Percentiles rank a stretch among this genome's conserved stretches.
These are phyloP conservation scores for Drosophila ironensis DNA, from an alignment of 1,140 invertebrate genomes.

Conservation along the genomic window DNA sequence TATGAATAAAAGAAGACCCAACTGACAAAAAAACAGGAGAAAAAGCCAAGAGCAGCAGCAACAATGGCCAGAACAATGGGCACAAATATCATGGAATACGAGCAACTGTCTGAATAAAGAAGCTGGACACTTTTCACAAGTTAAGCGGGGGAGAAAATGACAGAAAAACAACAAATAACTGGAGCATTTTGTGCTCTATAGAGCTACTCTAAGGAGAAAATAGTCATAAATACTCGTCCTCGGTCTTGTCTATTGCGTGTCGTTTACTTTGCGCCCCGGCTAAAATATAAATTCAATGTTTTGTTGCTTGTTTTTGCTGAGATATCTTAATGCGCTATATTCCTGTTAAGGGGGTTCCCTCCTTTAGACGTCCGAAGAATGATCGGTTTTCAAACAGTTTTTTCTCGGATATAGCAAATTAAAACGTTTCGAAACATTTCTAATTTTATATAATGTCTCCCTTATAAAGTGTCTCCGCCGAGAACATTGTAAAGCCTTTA, in stretches of 20 bases:
- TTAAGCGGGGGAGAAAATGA: neutral
- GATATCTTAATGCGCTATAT: no score
- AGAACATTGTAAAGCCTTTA: no score
- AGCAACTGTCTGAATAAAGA: neutral
- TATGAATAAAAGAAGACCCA: slow-evolving; percentile 28
- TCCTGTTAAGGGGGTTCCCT: no score
- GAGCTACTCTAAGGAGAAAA: slow-evolving; percentile 3
- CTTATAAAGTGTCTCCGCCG: no score
- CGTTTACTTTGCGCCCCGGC: neutral
- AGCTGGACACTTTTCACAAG: slow-evolving; percentile 26
- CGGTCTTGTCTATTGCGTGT: neutral
- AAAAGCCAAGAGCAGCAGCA: slow-evolving; percentile 26
- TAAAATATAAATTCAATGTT: neutral
- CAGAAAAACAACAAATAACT: slow-evolving; percentile 7
- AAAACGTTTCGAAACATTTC: no score
- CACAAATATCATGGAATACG: neutral
- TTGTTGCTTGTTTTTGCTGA: neutral
- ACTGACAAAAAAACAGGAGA: neutral
- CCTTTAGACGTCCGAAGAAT: no score
- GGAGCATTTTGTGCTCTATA: slow-evolving; percentile 13
- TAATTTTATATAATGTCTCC: no score
- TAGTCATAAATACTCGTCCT: slow-evolving; percentile 5
- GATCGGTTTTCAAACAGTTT: no score
- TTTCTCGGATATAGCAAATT: no score
- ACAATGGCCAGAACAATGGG: slow-evolving; percentile 30